These are phyloP conservation scores for Papilio protenor DNA, from an alignment of 2,888 invertebrate genomes.

Conservation along the genomic window DNA sequence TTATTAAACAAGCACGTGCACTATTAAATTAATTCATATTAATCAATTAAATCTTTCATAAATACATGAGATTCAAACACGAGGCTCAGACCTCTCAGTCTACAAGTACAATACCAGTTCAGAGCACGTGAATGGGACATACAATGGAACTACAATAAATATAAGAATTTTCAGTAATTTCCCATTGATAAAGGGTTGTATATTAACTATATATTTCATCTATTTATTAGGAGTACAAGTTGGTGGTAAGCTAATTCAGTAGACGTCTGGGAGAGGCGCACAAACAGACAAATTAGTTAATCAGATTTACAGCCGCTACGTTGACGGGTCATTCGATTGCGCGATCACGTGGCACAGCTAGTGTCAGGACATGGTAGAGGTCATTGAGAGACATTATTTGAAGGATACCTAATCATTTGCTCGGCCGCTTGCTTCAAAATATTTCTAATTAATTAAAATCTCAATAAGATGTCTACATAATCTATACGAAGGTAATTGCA, in stretches of 20 bases:
- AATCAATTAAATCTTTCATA: too few relatives aligned
- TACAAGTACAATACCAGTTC: too few relatives aligned
- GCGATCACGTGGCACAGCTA: neutral
- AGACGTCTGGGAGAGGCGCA: conserved; percentile 9
- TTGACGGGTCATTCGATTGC: neutral
- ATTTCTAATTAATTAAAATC: neutral
- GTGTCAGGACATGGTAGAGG: neutral
- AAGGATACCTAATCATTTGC: neutral
- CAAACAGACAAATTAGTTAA: conserved; percentile 40
- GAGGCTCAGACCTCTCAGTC: too few relatives aligned
- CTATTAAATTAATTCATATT: too few relatives aligned
- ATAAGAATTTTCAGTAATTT: too few relatives aligned
- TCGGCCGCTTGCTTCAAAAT: neutral
- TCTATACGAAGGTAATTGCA: neutral
- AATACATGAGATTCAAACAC: too few relatives aligned
- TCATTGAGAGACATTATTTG: neutral
- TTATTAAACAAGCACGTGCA: too few relatives aligned
- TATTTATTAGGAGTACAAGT: neutral
- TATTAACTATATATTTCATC: too few relatives aligned
- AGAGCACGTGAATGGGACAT: too few relatives aligned
- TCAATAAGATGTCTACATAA: neutral
- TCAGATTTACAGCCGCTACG: conserved; percentile 33
- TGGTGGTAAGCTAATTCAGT: conserved; percentile 20
- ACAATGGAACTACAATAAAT: too few relatives aligned
- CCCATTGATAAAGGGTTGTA: too few relatives aligned